Percentiles rank a stretch among this genome's conserved stretches.
Conservation (phyloP, 2,797 vertebrate species). For the Pseudochromis fuscus region DNA sequence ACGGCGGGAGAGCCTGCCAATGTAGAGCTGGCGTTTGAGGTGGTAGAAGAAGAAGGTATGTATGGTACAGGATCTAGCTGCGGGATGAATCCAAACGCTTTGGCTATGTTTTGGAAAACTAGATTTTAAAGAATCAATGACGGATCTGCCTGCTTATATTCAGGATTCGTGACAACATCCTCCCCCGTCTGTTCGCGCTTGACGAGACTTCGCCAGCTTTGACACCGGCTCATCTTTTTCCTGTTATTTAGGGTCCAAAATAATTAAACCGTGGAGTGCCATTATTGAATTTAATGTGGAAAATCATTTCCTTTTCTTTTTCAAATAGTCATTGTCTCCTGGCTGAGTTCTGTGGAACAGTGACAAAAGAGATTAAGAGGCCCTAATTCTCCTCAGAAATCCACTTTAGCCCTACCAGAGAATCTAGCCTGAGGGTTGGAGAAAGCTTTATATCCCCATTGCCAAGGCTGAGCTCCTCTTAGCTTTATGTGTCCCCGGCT, state of each 20-base stretch:
- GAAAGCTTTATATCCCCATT: slow-evolving; percentile 68
- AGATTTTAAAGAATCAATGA: slow-evolving; percentile 17
- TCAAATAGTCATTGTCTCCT: slow-evolving; percentile 69
- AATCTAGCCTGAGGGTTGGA: slow-evolving; percentile 69
- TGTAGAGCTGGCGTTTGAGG: slow-evolving; percentile 2
- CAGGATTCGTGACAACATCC: slow-evolving; percentile 4
- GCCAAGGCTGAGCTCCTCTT: slow-evolving; percentile 52
- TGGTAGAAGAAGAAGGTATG: not conserved
- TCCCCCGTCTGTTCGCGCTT: not conserved
- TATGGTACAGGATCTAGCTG: not conserved
- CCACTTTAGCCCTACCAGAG: slow-evolving; percentile 77
- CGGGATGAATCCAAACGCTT: not conserved
- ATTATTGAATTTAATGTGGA: slow-evolving; percentile 73
- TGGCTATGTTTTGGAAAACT: slow-evolving; percentile 23
- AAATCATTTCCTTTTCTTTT: slow-evolving; percentile 60
- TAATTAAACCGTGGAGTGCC: slow-evolving; percentile 58
- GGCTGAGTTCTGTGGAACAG: slow-evolving; percentile 63
- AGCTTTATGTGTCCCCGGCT: slow-evolving; percentile 48
- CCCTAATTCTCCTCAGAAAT: slow-evolving; percentile 79
- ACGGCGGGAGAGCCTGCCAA: slow-evolving; percentile 13
- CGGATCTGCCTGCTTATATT: slow-evolving; percentile 9
- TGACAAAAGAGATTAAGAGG: slow-evolving; percentile 78
- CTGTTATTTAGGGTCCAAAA: slow-evolving; percentile 56
- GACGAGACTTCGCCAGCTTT: slow-evolving; percentile 12
- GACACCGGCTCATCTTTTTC: slow-evolving; percentile 47